Conservation (phyloP, 2,888 invertebrate species). For the Cheilosia soror region DNA sequence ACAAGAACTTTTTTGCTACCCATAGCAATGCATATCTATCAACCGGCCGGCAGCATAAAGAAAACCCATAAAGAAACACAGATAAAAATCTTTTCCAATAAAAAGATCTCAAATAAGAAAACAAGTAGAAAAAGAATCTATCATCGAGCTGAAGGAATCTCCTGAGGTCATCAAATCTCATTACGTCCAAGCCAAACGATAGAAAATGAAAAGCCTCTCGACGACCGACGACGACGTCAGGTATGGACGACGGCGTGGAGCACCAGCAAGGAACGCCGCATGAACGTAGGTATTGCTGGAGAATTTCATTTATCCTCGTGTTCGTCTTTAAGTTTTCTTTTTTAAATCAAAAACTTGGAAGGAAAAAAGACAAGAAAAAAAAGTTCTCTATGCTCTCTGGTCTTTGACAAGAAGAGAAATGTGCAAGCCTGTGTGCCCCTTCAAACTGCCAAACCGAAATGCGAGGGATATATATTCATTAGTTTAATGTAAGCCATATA, state of each 20-base stretch:
- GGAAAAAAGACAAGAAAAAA: slow-evolving; percentile 18
- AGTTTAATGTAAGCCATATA: slow-evolving; percentile 74
- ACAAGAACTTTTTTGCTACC: slow-evolving; percentile 45
- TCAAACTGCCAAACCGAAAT: slow-evolving; percentile 69
- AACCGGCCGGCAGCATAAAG: slow-evolving; percentile 35
- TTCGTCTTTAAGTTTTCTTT: slow-evolving; percentile 11
- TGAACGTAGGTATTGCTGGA: slow-evolving; percentile 42
- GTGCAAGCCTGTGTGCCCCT: slow-evolving; percentile 43
- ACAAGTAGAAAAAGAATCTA: slow-evolving; percentile 64
- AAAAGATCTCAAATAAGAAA: slow-evolving; percentile 47
- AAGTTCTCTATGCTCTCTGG: slow-evolving; percentile 22
- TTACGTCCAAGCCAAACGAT: slow-evolving; percentile 72
- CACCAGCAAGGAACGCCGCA: not conserved
- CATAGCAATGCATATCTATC: slow-evolving; percentile 34
- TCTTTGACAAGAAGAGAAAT: slow-evolving; percentile 22
- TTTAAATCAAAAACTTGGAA: slow-evolving; percentile 50
- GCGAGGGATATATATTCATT: slow-evolving; percentile 73
- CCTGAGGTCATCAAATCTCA: slow-evolving; percentile 75
- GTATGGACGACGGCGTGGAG: slow-evolving; percentile 19
- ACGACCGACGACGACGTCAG: slow-evolving; percentile 8
- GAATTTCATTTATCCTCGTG: slow-evolving; percentile 43
- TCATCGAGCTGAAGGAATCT: slow-evolving; percentile 73
- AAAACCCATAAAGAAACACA: slow-evolving; percentile 52
- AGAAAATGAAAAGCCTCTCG: slow-evolving; percentile 73
- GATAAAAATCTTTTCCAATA: slow-evolving; percentile 65